These are phyloP conservation scores for Dermatophagoides farinae DNA, from an alignment of 1,140 invertebrate species.

Conservation along the genomic window DNA sequence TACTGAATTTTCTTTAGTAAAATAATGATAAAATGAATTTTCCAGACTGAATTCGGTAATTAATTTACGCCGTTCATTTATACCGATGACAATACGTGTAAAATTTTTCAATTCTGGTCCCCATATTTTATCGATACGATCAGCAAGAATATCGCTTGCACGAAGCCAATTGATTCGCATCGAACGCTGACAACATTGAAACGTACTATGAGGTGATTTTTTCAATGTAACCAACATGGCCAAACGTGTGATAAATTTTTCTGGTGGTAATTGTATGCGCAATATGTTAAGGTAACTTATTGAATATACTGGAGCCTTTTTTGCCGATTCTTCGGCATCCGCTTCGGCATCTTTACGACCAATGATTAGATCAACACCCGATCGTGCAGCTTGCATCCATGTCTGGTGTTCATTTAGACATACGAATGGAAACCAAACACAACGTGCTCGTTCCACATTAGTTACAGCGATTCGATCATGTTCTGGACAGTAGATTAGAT, in stretches of 20 bases:
- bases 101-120: constrained; percentile 7
- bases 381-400: constrained; percentile 1
- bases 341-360: neutral
- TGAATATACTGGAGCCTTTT: neutral
- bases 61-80: neutral
- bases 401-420: neutral
- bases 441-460: neutral
- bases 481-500: constrained; percentile 15
- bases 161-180: constrained; percentile 10
- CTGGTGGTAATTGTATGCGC: constrained; percentile 13
- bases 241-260: neutral
- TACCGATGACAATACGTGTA: neutral
- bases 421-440: constrained; percentile 13
- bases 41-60: neutral
- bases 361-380: neutral
- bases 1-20: neutral
- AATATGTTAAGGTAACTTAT: constrained; percentile 5
- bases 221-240: neutral
- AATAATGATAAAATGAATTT: neutral
- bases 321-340: neutral
- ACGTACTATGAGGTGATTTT: neutral
- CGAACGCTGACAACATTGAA: constrained; percentile 11
- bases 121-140: constrained; percentile 8
- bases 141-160: neutral
- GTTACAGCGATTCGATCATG: constrained; percentile 11